Conservation (phyloP, 2,797 vertebrate species). For the Gephyroberyx darwinii region DNA sequence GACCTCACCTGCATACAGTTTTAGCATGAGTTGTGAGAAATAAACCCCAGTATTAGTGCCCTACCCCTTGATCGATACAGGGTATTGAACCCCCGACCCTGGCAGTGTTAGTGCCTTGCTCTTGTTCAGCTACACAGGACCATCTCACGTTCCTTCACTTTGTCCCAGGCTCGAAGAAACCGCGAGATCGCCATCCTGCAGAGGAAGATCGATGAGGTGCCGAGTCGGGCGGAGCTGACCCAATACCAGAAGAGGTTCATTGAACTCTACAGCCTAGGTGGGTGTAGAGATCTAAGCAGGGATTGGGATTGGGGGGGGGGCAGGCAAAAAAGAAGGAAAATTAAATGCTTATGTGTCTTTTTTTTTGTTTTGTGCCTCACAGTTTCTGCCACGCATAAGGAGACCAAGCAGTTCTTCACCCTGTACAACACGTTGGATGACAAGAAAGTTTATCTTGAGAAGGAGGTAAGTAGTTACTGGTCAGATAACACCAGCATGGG, state of each 20-base stretch:
- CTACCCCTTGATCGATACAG: neutral
- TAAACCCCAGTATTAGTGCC: neutral
- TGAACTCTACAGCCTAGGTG: conserved; percentile 97
- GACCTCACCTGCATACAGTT: no score
- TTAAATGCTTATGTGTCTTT: neutral
- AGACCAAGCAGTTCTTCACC: conserved; percentile 99
- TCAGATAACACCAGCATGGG: no score
- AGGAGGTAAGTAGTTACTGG: conserved; percentile 85
- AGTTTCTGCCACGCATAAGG: conserved; percentile 98
- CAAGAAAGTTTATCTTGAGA: conserved; percentile 98
- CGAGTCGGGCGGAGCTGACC: conserved; percentile 94
- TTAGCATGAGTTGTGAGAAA: neutral
- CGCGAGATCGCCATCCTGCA: conserved; percentile 97
- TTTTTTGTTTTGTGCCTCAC: conserved; percentile 43
- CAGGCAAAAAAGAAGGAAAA: no score
- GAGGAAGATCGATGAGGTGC: conserved; percentile 97
- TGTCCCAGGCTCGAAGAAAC: conserved; percentile 91
- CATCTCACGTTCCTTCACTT: neutral
- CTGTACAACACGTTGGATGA: conserved; percentile 98
- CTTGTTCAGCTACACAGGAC: neutral
- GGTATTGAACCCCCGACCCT: neutral
- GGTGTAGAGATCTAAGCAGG: conserved; percentile 14
- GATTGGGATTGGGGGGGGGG: neutral
- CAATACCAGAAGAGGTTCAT: conserved; percentile 99
- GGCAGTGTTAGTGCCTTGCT: neutral